Evolutionary conservation across 2,113 vertebrate species (phyloP).

Genomic region (Pseudorhombus dupliciocellatus): DNA sequence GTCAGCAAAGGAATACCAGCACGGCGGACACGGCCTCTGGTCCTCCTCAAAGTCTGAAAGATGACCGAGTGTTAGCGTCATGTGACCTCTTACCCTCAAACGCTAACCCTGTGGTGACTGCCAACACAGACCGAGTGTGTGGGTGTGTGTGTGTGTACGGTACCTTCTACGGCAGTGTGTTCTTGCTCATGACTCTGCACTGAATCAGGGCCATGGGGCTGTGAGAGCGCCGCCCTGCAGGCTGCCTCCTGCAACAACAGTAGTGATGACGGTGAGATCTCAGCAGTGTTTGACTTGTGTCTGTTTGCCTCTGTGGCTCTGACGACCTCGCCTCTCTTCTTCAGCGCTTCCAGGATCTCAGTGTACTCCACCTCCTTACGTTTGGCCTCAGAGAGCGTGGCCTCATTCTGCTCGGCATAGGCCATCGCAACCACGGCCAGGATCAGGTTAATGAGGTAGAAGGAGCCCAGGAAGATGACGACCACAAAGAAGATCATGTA

Average conservation of each 20-base stretch:
- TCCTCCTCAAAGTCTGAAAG: conserved; percentile 88
- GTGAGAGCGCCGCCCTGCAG: neutral
- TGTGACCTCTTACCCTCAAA: too few species aligned
- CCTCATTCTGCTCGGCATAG: conserved; percentile 90
- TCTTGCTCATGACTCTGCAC: conserved; percentile 15
- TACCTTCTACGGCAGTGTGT: conserved; percentile 34
- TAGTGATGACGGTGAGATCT: neutral
- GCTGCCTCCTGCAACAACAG: conserved; percentile 25
- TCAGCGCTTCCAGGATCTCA: conserved; percentile 87
- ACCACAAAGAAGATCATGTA: conserved; percentile 97
- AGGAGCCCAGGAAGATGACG: conserved; percentile 95
- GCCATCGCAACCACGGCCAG: conserved; percentile 97
- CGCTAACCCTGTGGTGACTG: too few species aligned
- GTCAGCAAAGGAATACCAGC: conserved; percentile 91
- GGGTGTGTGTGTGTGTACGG: neutral
- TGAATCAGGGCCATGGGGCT: conserved; percentile 2
- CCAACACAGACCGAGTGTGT: neutral
- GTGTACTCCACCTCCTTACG: conserved; percentile 93
- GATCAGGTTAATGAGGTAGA: conserved; percentile 97
- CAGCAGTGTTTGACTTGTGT: too few species aligned
- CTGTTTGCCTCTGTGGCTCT: neutral
- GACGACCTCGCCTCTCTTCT: conserved; percentile 86
- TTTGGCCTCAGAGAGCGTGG: conserved; percentile 86
- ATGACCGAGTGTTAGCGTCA: neutral
- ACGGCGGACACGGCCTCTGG: conserved; percentile 87